Base-by-base conservation (phyloP, 2,888 invertebrate species). In the Boloria euphrosyne region DNA sequence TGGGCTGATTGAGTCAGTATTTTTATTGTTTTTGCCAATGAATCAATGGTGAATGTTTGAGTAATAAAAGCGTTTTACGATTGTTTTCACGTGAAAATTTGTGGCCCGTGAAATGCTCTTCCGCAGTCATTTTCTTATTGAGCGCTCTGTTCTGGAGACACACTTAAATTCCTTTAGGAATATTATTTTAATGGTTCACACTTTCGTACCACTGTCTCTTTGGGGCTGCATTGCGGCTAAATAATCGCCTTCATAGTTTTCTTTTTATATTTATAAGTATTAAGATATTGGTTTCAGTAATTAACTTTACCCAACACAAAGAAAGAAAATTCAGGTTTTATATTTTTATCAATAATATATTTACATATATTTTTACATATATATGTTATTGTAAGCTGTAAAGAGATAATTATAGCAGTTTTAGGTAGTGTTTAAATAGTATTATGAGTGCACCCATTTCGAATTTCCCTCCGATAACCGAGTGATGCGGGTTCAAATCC, bases 1-100 rank as follows among this genome's bases (percentile, higher is more conserved):
- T 81, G 84, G 86, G 86, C 90, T 90, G 91, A 92, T 92, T 91
- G 91, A 91, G 91, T 87, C 87, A 89, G 91, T 90, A 90, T 90
- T 92, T 92, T 92, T 92, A 92, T 90, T 91, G 88, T 90, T 89
- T 84, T 77, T 85, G 84, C 79, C 83, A 84, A 87, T 86, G 91
- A 91, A 91, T 91, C 91, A 90, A 91, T 91, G 89, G 90, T 76
- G 89, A 89, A 90, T 90, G 91, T 90, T 90, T 82, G 82, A 85
- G 90, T 86, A 87, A 89, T 92, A 92, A 92, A 91, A 89, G 74
- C 80, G 80, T 85, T 90, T 91, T 92, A 92, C 88, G 90, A 90
- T 90, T 90, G 90, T 89, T 90, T 91, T 90, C 90, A 88, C 90
- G 86, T 86, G 80, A 77, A 83, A 90, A 82, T 91, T 90, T 92